These are phyloP conservation scores for Octodonta nipae DNA, from an alignment of 2,888 invertebrate species.

Conservation along the genomic window DNA sequence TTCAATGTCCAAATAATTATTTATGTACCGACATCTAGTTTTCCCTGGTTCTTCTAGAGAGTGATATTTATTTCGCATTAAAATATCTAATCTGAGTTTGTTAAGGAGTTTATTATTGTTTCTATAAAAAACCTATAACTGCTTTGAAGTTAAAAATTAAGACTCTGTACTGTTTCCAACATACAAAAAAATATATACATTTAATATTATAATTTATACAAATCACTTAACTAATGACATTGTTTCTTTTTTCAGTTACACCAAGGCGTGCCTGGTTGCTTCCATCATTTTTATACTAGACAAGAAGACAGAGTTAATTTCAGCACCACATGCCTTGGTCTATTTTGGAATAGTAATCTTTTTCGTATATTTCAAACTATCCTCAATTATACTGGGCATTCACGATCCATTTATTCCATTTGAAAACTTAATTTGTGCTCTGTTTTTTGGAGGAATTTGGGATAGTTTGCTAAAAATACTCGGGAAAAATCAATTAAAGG, in stretches of 20 bases:
- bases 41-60: no score
- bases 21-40: no score
- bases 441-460: slow-evolving; percentile 96
- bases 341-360: slow-evolving; percentile 96
- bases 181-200: no score
- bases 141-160: no score
- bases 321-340: slow-evolving; percentile 90
- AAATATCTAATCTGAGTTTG: no score
- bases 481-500: slow-evolving; percentile 67
- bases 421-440: slow-evolving; percentile 92
- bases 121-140: no score
- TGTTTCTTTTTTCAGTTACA: slow-evolving; percentile 56
- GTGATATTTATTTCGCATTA: no score
- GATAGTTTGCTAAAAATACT: slow-evolving; percentile 86
- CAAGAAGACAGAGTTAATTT: slow-evolving; percentile 90
- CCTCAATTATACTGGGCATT: slow-evolving; percentile 89
- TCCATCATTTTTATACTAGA: slow-evolving; percentile 92
- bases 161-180: no score
- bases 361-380: slow-evolving; percentile 92
- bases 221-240: no score
- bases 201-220: no score
- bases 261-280: slow-evolving; percentile 90
- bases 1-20: no score
- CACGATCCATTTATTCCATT: slow-evolving; percentile 98
- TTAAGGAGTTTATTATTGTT: no score